Conservation (phyloP, 2,888 invertebrate genomes). For the Rhorus exstirpatorius region DNA sequence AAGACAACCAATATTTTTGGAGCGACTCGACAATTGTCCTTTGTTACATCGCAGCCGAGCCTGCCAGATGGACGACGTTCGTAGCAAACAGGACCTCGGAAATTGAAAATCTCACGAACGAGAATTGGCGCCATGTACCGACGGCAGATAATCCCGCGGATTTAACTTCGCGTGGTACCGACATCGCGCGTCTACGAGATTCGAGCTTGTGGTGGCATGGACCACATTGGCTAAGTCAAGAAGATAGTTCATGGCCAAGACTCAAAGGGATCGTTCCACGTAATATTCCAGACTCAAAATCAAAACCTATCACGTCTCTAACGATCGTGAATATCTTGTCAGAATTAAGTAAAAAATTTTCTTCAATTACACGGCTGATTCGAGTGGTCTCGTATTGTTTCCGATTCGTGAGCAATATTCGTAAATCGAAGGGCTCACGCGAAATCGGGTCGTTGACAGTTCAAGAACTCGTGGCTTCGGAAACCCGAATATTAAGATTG, state of each 20-base stretch:
- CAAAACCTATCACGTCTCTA: neutral
- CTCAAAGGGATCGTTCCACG: neutral
- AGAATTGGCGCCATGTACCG: conserved; percentile 45
- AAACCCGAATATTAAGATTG: neutral
- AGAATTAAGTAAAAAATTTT: neutral
- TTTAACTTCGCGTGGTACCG: conserved; percentile 69
- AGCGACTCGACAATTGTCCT: conserved; percentile 40
- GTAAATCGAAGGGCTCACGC: neutral
- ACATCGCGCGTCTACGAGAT: conserved; percentile 9
- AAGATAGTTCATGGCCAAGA: conserved; percentile 13
- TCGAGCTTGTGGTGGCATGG: conserved; percentile 56
- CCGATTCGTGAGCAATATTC: conserved; percentile 6
- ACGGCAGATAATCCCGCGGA: conserved; percentile 78
- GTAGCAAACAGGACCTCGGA: conserved; percentile 36
- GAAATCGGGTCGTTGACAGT: neutral
- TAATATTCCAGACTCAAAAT: conserved; percentile 12
- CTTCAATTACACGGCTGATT: conserved; percentile 16
- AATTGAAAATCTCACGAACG: conserved; percentile 34
- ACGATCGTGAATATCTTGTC: neutral
- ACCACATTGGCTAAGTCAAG: conserved; percentile 56
- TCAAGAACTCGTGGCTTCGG: conserved; percentile 5
- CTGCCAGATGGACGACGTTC: conserved; percentile 38
- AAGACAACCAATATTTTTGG: conserved; percentile 18
- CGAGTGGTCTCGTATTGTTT: conserved; percentile 34
- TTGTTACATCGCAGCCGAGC: conserved; percentile 10